phyloP scores from a whole-genome alignment of 2,113 vertebrate genomes.

The Zapornia atra region DNA sequence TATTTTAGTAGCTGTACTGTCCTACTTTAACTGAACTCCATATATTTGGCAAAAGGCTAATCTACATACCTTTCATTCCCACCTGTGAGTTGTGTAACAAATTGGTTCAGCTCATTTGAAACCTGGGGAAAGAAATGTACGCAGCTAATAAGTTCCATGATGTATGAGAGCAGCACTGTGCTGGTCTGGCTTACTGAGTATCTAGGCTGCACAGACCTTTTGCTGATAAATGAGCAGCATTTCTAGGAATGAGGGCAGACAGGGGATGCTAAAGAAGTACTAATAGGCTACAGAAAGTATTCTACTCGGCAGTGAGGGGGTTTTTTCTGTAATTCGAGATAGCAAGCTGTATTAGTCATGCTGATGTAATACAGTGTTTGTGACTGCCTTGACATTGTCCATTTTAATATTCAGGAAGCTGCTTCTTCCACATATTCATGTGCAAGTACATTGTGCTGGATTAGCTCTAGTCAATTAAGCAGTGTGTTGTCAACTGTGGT shows the following conservation, averaged over 20 bases:
- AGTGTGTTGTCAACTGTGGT: background rate
- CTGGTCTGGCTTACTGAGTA: background rate
- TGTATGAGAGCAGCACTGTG: background rate
- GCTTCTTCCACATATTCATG: background rate
- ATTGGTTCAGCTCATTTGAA: background rate
- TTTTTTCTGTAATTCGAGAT: constrained; percentile 30
- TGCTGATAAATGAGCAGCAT: constrained; percentile 54
- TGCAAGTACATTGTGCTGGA: background rate
- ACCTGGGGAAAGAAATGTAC: background rate
- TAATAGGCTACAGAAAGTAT: constrained; percentile 24
- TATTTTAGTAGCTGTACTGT: background rate
- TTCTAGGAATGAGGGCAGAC: constrained; percentile 5
- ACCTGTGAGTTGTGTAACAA: background rate
- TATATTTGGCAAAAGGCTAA: background rate
- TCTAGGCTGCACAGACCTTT: constrained; percentile 20
- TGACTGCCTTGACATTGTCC: constrained; percentile 24
- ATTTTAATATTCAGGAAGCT: constrained; percentile 66
- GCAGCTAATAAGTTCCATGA: constrained; percentile 24
- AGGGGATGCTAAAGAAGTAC: constrained; percentile 34
- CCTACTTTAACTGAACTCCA: background rate
- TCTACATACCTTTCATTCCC: background rate
- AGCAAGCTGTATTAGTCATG: constrained; percentile 54
- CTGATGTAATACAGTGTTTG: constrained; percentile 55
- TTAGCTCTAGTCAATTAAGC: constrained; percentile 58
- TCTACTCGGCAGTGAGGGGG: background rate